phyloP scores from a whole-genome alignment of 2,113 vertebrate species.

The Myotis lucifugus region DNA sequence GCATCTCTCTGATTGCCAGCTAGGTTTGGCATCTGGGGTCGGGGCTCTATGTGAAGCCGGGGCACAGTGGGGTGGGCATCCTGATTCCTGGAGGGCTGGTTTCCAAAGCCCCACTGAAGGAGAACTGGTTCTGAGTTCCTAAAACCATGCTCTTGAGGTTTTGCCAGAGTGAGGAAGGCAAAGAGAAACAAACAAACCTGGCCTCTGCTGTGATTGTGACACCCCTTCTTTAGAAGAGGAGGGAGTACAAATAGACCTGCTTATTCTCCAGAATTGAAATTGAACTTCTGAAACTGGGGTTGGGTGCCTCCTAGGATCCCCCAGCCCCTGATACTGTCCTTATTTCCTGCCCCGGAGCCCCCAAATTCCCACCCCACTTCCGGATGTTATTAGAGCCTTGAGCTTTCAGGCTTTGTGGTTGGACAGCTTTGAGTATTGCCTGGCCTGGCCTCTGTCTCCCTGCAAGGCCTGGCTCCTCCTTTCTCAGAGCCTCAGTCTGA shows the following conservation, averaged over 20 bases:
- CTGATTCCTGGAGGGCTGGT: neutral
- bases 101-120: neutral
- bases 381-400: neutral
- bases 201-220: conserved; percentile 36
- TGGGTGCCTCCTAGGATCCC: neutral
- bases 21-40: neutral
- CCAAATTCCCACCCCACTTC: neutral
- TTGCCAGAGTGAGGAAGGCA: neutral
- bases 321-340: neutral
- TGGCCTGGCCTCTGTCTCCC: no score
- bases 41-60: no score
- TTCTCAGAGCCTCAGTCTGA: no score
- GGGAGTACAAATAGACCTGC: neutral
- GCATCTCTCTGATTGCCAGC: neutral
- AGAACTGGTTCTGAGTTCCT: conserved; percentile 47
- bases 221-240: neutral
- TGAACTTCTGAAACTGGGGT: neutral
- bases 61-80: no score
- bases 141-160: conserved; percentile 8
- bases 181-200: neutral
- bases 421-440: no score
- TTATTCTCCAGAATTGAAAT: neutral
- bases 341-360: neutral
- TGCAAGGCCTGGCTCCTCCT: no score
- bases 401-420: neutral